These are phyloP conservation scores for Dasysyrphus albostriatus DNA, from an alignment of 2,888 invertebrate genomes.

Conservation along the genomic window DNA sequence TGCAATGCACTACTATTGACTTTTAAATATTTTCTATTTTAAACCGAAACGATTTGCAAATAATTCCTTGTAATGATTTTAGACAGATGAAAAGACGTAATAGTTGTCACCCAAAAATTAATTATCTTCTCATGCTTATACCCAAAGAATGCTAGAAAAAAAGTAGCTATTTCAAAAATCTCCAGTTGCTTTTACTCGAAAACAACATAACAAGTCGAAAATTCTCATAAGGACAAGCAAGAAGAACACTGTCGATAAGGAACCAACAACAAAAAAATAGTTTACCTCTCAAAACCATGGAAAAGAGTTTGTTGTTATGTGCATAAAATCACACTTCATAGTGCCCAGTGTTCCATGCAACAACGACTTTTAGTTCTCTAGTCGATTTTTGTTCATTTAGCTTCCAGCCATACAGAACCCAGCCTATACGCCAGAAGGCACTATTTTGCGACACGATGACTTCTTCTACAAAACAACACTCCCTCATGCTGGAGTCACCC, in stretches of 20 bases:
- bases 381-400: conserved; percentile 66
- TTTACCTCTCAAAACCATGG: neutral
- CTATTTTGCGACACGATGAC: conserved; percentile 41
- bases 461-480: conserved; percentile 37
- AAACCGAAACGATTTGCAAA: neutral
- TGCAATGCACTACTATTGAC: no score
- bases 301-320: neutral
- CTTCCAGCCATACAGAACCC: conserved; percentile 19
- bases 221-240: neutral
- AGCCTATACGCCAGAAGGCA: conserved; percentile 37
- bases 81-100: neutral
- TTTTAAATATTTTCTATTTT: no score
- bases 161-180: neutral
- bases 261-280: neutral
- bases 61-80: neutral
- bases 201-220: neutral
- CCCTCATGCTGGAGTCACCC: conserved; percentile 34
- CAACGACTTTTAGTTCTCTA: conserved; percentile 32
- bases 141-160: neutral
- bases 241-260: neutral
- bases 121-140: neutral
- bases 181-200: neutral
- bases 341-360: conserved; percentile 35
- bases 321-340: conserved; percentile 21
- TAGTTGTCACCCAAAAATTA: neutral